A percentile compares a stretch with the other conserved stretches of the same genome.
These are phyloP conservation scores for Ariolimax columbianus DNA, from an alignment of 2,888 invertebrate genomes.

Conservation along the genomic window DNA sequence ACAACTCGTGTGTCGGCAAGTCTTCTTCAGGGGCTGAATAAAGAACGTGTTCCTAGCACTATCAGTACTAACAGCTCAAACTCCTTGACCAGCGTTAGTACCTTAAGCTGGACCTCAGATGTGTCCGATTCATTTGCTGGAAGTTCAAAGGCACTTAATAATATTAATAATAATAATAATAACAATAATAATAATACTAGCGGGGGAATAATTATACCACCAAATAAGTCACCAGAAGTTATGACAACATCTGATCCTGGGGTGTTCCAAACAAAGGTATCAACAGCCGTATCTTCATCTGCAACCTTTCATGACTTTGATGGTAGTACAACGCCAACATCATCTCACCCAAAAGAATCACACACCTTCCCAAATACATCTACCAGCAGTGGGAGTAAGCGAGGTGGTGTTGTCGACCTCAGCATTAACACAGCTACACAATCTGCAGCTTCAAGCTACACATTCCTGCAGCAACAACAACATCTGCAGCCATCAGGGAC, in stretches of 20 bases:
- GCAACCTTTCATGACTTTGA: slow-evolving; percentile 15
- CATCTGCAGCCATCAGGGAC: slow-evolving; percentile 17
- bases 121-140: slow-evolving; percentile 52
- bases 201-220: too few relatives aligned
- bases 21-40: slow-evolving; percentile 57
- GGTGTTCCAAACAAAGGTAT: neutral
- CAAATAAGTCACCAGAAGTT: slow-evolving; percentile 18
- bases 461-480: slow-evolving; percentile 39
- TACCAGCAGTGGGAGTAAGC: neutral
- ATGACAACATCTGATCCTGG: slow-evolving; percentile 47
- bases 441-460: neutral
- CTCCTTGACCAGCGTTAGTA: slow-evolving; percentile 73
- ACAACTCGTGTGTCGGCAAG: slow-evolving; percentile 73
- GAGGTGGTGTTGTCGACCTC: slow-evolving; percentile 43
- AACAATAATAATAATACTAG: too few relatives aligned
- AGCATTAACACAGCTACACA: neutral
- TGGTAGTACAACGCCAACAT: neutral
- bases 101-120: slow-evolving; percentile 62
- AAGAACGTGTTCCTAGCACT: slow-evolving; percentile 54
- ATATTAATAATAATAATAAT: too few relatives aligned
- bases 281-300: neutral
- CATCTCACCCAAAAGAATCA: neutral
- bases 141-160: neutral
- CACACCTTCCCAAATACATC: neutral
- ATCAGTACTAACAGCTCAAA: slow-evolving; percentile 65